Percentiles rank a stretch among this genome's conserved stretches.
phyloP scores from a whole-genome alignment of 2,797 vertebrate genomes.

The Pempheris klunzingeri region DNA sequence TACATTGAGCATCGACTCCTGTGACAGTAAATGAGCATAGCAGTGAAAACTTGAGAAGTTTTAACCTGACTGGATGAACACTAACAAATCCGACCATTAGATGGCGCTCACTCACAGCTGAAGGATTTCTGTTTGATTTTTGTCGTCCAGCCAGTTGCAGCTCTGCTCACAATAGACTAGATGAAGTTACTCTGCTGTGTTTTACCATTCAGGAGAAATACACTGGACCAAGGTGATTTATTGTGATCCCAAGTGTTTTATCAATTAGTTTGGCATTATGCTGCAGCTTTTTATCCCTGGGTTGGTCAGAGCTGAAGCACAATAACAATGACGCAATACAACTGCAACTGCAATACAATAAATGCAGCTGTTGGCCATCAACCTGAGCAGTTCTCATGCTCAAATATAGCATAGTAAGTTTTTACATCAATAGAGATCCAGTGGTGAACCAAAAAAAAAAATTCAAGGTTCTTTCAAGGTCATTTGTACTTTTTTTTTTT shows the following conservation, averaged over 20 bases:
- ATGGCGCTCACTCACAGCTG: conserved; percentile 60
- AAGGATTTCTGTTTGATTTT: background rate
- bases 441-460: background rate
- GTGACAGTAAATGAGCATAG: background rate
- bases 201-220: background rate
- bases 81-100: conserved; percentile 50
- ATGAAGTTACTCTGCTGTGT: conserved; percentile 7
- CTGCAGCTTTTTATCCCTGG: background rate
- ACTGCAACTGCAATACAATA: background rate
- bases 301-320: background rate
- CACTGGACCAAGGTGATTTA: background rate
- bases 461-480: background rate
- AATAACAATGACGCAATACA: no score
- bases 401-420: background rate
- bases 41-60: background rate
- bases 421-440: background rate
- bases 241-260: background rate
- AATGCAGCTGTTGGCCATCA: background rate
- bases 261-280: background rate
- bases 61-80: background rate
- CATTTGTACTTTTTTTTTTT: background rate
- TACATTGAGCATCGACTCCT: background rate
- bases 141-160: no score
- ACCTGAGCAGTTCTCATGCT: background rate
- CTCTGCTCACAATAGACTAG: background rate